A percentile compares a stretch with the other conserved stretches of the same genome.
Conservation (phyloP, 2,888 invertebrate genomes). For the Bombyx huttoni region DNA sequence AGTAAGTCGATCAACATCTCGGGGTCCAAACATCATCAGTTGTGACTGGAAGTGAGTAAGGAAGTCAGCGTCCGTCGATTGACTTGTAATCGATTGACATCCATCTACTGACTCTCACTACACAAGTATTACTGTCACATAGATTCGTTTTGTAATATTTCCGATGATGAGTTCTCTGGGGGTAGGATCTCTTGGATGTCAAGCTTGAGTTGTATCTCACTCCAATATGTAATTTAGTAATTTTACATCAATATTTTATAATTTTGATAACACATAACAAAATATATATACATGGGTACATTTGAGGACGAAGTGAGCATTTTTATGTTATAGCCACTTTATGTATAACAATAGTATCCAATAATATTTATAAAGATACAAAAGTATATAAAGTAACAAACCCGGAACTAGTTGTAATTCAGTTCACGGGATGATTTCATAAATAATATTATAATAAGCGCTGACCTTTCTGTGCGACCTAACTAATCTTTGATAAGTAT, state of each 20-base stretch:
- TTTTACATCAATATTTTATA: too few relatives aligned
- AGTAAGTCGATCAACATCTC: background rate
- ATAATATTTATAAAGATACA: too few relatives aligned
- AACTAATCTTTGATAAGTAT: constrained; percentile 30
- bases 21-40: background rate
- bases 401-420: background rate
- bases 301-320: too few relatives aligned
- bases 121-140: background rate
- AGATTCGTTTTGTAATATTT: background rate
- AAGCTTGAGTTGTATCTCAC: too few relatives aligned
- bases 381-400: background rate
- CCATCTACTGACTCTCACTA: background rate
- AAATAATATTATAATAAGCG: constrained; percentile 7
- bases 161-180: too few relatives aligned
- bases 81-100: background rate
- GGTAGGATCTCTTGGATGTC: too few relatives aligned
- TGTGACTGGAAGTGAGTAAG: background rate
- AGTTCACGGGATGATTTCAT: background rate
- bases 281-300: too few relatives aligned
- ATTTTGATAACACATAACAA: too few relatives aligned
- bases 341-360: too few relatives aligned
- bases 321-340: too few relatives aligned
- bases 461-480: constrained; percentile 18
- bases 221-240: too few relatives aligned
- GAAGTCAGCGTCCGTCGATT: background rate